Percentiles rank a stretch among this genome's conserved stretches.
phyloP scores from a whole-genome alignment of 2,113 vertebrate species.

The Madoqua kirkii region DNA sequence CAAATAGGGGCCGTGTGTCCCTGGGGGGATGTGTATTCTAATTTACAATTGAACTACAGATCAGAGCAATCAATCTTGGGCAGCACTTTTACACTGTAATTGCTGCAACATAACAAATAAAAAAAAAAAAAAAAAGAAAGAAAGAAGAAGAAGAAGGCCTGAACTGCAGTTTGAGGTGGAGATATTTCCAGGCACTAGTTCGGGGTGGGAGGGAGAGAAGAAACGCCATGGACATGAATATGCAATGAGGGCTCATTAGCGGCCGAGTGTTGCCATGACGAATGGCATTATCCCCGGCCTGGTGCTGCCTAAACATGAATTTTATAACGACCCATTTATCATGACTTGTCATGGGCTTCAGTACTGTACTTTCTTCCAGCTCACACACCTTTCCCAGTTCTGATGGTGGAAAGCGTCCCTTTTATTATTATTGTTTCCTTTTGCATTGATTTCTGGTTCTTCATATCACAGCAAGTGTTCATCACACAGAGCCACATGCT shows the following conservation, averaged over 20 bases:
- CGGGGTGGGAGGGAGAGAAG: conserved; percentile 75
- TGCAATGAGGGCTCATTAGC: conserved; percentile 90
- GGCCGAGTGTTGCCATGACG: conserved; percentile 86
- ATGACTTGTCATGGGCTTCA: conserved; percentile 83
- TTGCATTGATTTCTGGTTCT: not conserved
- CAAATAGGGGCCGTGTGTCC: conserved; percentile 96
- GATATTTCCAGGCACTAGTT: conserved; percentile 81
- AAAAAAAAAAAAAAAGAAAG: conserved; percentile 73
- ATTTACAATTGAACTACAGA: conserved; percentile 99
- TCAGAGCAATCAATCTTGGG: conserved; percentile 99
- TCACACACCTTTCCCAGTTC: conserved; percentile 76
- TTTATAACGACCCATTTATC: conserved; percentile 91
- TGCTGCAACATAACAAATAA: conserved; percentile 93
- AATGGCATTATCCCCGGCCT: conserved; percentile 87
- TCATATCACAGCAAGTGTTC: not conserved
- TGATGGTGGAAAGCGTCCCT: conserved; percentile 49
- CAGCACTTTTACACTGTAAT: conserved; percentile 94
- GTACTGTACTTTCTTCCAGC: conserved; percentile 76
- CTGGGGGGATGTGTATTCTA: conserved; percentile 94
- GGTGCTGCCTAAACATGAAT: conserved; percentile 89
- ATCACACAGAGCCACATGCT: not conserved
- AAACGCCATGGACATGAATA: conserved; percentile 82
- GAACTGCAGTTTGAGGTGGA: conserved; percentile 81
- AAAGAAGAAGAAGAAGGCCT: conserved; percentile 72
- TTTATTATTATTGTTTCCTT: conserved; percentile 66